Conservation (phyloP, 2,113 vertebrate species). For the Phaethon lepturus region DNA sequence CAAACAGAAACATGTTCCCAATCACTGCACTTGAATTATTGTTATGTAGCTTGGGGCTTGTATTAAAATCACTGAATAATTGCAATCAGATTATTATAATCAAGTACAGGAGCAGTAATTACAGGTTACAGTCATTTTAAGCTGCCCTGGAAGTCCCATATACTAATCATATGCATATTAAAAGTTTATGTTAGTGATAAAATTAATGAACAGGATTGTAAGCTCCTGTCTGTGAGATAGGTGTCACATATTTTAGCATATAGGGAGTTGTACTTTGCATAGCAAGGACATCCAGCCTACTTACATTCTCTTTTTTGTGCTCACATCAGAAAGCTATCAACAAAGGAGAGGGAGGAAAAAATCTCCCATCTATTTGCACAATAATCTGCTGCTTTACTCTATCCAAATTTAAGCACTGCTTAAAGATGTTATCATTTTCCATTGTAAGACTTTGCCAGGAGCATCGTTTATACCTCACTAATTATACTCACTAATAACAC, state of each 20-base stretch:
- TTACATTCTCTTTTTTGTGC: background rate
- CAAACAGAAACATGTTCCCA: slow-evolving; percentile 97
- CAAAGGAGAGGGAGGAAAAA: background rate
- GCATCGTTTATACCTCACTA: background rate
- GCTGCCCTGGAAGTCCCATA: slow-evolving; percentile 93
- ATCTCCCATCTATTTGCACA: background rate
- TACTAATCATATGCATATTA: slow-evolving; percentile 93
- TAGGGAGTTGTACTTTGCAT: slow-evolving; percentile 55
- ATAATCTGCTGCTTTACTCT: background rate
- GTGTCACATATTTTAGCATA: slow-evolving; percentile 62
- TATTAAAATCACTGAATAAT: slow-evolving; percentile 99
- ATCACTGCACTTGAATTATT: slow-evolving; percentile 98
- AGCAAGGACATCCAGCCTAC: slow-evolving; percentile 48
- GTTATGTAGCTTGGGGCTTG: slow-evolving; percentile 98
- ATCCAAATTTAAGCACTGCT: background rate
- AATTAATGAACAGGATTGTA: slow-evolving; percentile 97
- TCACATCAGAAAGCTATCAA: slow-evolving; percentile 10
- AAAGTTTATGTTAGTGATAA: slow-evolving; percentile 99
- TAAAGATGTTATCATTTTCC: background rate
- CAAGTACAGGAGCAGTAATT: slow-evolving; percentile 99
- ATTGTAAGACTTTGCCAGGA: background rate
- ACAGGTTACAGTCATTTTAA: slow-evolving; percentile 98
- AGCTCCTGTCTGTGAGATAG: slow-evolving; percentile 84
- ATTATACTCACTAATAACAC: background rate
- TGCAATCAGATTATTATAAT: slow-evolving; percentile 99